These are phyloP conservation scores for Montipora capricornis DNA, from an alignment of 64 coral and sea anemone genomes.

Conservation along the genomic window DNA sequence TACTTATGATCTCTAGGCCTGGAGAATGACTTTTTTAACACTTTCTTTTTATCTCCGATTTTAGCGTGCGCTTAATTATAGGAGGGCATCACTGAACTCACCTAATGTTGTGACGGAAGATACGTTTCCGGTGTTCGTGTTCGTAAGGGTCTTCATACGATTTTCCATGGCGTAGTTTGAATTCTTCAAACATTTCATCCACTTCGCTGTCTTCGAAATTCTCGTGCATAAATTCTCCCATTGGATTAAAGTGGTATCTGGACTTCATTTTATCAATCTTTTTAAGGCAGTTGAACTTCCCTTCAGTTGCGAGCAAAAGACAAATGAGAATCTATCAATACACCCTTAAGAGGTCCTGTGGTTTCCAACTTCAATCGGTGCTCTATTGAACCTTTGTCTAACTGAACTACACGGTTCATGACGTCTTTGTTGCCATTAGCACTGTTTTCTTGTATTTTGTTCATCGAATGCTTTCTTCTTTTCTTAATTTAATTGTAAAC, in stretches of 20 bases:
- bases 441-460: too few species aligned
- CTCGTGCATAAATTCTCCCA: conserved; percentile 98
- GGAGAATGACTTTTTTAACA: too few species aligned
- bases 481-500: too few species aligned
- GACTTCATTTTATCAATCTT: conserved; percentile 82
- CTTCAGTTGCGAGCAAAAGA: conserved; percentile 2
- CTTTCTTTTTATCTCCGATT: too few species aligned
- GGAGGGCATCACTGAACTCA: conserved; percentile 14
- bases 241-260: conserved; percentile 91
- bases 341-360: background rate
- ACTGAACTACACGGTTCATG: too few species aligned
- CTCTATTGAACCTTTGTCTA: too few species aligned
- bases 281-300: conserved; percentile 73
- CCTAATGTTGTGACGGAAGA: conserved; percentile 99
- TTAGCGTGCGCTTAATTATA: too few species aligned
- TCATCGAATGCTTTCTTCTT: background rate
- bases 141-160: conserved; percentile 60
- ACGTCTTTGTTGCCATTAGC: too few species aligned
- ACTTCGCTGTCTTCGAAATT: conserved; percentile 92
- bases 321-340: background rate
- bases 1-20: too few species aligned
- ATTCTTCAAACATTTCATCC: conserved; percentile 83
- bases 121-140: conserved; percentile 90
- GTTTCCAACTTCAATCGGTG: too few species aligned
- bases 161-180: conserved; percentile 86